A percentile compares a stretch with the other conserved stretches of the same genome.
phyloP scores from a whole-genome alignment of 2,888 invertebrate species.

The Zeuzera pyrina region DNA sequence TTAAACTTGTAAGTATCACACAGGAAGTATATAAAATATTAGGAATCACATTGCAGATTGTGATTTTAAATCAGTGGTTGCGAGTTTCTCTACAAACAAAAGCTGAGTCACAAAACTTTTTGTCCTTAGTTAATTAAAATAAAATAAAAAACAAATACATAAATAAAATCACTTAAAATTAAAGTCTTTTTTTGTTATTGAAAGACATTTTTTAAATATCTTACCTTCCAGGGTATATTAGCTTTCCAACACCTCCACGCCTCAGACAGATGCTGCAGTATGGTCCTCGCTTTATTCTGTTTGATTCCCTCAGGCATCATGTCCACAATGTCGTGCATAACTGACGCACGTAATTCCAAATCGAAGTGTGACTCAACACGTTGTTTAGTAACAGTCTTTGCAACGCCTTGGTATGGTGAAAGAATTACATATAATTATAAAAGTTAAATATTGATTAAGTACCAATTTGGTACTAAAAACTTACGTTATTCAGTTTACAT shows the following conservation, averaged over 20 bases:
- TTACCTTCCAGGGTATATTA: constrained; percentile 99
- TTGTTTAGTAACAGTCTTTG: constrained; percentile 99
- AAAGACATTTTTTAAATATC: constrained; percentile 10
- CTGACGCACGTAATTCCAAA: constrained; percentile 96
- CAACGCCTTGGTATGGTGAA: constrained; percentile 78
- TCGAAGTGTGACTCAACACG: constrained; percentile 99
- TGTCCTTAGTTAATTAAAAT: no score
- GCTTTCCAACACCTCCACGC: constrained; percentile 99
- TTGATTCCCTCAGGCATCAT: constrained; percentile 99
- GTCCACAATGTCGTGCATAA: constrained; percentile 98
- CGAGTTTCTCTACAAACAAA: background rate
- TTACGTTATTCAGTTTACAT: no score
- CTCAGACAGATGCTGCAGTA: constrained; percentile 98
- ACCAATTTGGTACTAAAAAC: no score
- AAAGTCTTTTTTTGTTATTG: no score
- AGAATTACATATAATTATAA: background rate
- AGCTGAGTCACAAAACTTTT: no score
- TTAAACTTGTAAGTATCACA: no score
- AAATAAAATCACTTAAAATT: no score
- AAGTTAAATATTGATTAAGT: background rate
- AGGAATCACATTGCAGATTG: no score
- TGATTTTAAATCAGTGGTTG: no score
- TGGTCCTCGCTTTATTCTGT: constrained; percentile 99
- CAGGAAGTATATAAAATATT: no score
- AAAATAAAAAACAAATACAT: no score